phyloP scores from a whole-genome alignment of 1,140 invertebrate species.

The Hycleus cichorii region DNA sequence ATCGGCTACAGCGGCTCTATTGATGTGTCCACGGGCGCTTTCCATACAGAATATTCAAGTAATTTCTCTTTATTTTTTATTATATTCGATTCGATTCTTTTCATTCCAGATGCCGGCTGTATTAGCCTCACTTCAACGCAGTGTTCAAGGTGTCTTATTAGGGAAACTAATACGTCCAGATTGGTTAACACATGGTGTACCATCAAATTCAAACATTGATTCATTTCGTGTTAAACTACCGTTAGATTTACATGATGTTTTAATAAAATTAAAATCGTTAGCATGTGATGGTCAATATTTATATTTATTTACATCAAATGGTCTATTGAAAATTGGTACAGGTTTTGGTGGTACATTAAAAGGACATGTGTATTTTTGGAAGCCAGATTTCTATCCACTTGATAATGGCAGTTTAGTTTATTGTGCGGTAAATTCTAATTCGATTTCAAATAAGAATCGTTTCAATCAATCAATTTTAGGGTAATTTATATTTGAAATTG shows the following conservation, averaged over 20 bases:
- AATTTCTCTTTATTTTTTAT: slow-evolving; percentile 14
- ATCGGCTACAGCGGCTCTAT: slow-evolving; percentile 73
- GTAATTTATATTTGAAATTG: slow-evolving; percentile 48
- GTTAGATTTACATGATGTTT: slow-evolving; percentile 39
- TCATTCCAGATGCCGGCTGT: slow-evolving; percentile 70
- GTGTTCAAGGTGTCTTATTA: slow-evolving; percentile 79
- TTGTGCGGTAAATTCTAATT: slow-evolving; percentile 59
- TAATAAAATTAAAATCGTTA: slow-evolving; percentile 52
- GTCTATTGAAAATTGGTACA: slow-evolving; percentile 84
- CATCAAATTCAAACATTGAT: slow-evolving; percentile 65
- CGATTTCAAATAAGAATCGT: not conserved
- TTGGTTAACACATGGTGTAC: slow-evolving; percentile 83
- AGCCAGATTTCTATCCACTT: slow-evolving; percentile 69
- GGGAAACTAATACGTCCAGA: slow-evolving; percentile 76
- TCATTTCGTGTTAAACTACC: slow-evolving; percentile 55
- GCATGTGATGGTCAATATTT: slow-evolving; percentile 84
- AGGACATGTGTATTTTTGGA: slow-evolving; percentile 75
- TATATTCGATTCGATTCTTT: slow-evolving; percentile 10
- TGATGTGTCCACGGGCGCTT: slow-evolving; percentile 76
- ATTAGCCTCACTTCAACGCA: slow-evolving; percentile 77
- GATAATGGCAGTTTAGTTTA: slow-evolving; percentile 78
- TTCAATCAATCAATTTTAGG: slow-evolving; percentile 32
- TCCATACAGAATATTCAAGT: slow-evolving; percentile 75
- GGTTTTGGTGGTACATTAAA: slow-evolving; percentile 85
- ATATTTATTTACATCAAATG: slow-evolving; percentile 71